phyloP scores from a whole-genome alignment of 1,140 invertebrate species.

The Diuraphis noxia region DNA sequence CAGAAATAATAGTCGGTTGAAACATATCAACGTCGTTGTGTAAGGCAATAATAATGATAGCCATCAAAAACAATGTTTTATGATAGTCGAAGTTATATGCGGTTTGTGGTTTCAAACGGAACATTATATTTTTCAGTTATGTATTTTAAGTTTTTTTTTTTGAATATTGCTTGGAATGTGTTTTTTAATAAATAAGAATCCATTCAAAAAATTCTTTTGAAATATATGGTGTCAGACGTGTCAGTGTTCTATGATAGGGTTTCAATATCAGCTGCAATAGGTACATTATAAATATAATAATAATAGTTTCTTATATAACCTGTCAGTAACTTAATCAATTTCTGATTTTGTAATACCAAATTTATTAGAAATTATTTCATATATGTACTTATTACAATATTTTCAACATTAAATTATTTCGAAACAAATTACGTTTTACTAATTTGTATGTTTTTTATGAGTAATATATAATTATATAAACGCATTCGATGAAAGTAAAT shows the following conservation, averaged over 20 bases:
- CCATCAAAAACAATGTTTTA: constrained; percentile 40
- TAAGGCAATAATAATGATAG: constrained; percentile 38
- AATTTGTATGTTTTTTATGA: neutral
- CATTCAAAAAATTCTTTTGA: neutral
- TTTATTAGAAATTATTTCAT: neutral
- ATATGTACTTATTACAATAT: neutral
- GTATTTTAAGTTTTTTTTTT: constrained; percentile 16
- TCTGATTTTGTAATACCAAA: neutral
- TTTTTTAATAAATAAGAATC: constrained; percentile 34
- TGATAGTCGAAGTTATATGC: constrained; percentile 37
- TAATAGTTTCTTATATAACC: neutral
- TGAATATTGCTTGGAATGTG: neutral
- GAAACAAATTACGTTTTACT: neutral
- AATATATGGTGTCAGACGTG: neutral
- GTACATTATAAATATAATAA: no score
- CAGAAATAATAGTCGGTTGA: constrained; percentile 34
- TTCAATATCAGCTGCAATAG: neutral
- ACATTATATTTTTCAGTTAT: neutral
- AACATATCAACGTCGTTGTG: neutral
- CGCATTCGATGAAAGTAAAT: neutral
- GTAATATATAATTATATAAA: neutral
- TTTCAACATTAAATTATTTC: neutral
- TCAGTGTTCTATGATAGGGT: neutral
- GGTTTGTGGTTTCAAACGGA: constrained; percentile 49
- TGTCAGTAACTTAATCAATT: neutral